Base-by-base conservation (phyloP, 1,140 invertebrate species). In the Drosophila kanapiae region DNA sequence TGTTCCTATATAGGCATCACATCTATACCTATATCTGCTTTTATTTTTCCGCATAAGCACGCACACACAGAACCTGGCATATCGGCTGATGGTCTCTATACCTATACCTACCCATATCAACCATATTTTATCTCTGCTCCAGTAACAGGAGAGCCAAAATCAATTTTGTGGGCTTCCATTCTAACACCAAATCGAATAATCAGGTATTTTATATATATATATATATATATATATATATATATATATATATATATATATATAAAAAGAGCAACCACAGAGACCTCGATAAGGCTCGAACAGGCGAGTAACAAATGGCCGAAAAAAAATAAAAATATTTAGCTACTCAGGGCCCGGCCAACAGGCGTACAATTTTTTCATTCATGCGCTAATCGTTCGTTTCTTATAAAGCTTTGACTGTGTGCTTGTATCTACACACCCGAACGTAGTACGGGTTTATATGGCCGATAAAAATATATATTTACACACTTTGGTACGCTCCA, bases 341-440 rank as follows among this genome's bases (percentile, higher is more conserved):
- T 59, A 74, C 35, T 62, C 59, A 43, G 18, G 29, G 42, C 31
- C 47, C 49, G 57, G 69, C 68, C 65, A 70, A 70, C 58, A 51
- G 53, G 35, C 71, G 75, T 86, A 76, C 56, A 82, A 87, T 87
- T 77, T 88, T 87, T 87, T 87, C 84, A 87, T 87, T 87, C 84
- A 87, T 87, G 84, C 84, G 84, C 84, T 80, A 87, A 87, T 88
- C 84, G 77, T 47, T 74, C 67, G 47, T 48, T 74, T 72, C 56
- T 64, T 65, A 62, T 83, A 33, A 42, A 62, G 64, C 72, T 69
- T 59, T n/a, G 23, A 31, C 31, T 76, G 47, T 43, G 49, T 42
- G 27, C 43, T 49, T 47, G 43, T 58, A 68, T 60, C 51, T 71
- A 81, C 43, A 82, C 45, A 64, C 35, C 56, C 37, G 69, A 63